Conservation (phyloP, 2,113 vertebrate genomes). For the Gila orcuttii region DNA sequence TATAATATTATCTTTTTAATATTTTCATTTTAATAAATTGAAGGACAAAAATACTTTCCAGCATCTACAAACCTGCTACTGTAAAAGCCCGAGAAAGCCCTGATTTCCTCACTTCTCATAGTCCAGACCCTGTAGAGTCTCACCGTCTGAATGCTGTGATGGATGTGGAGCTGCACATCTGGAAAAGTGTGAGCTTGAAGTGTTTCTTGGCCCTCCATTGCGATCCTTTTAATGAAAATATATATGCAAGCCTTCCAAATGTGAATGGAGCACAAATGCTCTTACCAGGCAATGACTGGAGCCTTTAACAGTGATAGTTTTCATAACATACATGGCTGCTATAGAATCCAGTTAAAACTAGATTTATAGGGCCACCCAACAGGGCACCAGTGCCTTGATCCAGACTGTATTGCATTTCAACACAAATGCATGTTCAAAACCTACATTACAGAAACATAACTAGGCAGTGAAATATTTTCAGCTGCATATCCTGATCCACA, state of each 20-base stretch:
- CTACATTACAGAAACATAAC: slow-evolving; percentile 19
- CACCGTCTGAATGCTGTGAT: neutral
- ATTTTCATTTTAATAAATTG: neutral
- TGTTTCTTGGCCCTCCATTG: slow-evolving; percentile 36
- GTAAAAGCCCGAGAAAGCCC: slow-evolving; percentile 1
- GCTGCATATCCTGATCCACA: neutral
- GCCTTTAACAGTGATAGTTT: slow-evolving; percentile 13
- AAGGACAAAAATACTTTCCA: neutral
- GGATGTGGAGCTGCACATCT: slow-evolving; percentile 39
- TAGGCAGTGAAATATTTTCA: slow-evolving; percentile 21
- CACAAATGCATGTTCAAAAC: slow-evolving; percentile 18
- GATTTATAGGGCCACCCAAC: slow-evolving; percentile 40
- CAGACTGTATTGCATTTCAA: slow-evolving; percentile 29
- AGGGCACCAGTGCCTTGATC: neutral
- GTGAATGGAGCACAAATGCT: slow-evolving; percentile 16
- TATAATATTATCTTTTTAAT: neutral
- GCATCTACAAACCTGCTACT: slow-evolving; percentile 4
- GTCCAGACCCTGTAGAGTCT: slow-evolving; percentile 59
- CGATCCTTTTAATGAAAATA: slow-evolving; percentile 36
- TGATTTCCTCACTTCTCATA: slow-evolving; percentile 43
- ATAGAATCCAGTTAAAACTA: slow-evolving; percentile 30
- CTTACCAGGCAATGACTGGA: slow-evolving; percentile 21
- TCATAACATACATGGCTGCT: slow-evolving; percentile 19
- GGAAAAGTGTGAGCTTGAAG: slow-evolving; percentile 33
- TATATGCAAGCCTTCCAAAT: slow-evolving; percentile 20